Evolutionary conservation across 2,888 invertebrate genomes (phyloP), one percentile per base, ranked within the genome.

Genomic region (Dione juno): DNA sequence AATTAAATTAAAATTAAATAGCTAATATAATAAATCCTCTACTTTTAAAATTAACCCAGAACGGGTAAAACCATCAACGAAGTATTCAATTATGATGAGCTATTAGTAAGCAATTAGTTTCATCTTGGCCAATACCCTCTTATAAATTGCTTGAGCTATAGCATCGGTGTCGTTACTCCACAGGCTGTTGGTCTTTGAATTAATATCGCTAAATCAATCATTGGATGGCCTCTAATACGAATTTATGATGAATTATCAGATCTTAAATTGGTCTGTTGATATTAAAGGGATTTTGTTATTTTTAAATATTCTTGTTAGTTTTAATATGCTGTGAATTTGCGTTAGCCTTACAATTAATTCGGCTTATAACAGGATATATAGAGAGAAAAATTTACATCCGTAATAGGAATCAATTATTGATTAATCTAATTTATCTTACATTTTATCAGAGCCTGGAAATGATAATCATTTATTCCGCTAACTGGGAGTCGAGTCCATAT

Each of bases 41-140:
- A 3, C 16, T 37, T 40, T 21, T 28, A 43, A 45, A 61, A 28
- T 61, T 28, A 13, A 43, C n/a, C 28, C 43, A 19, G 41, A 14
- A 7, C 41, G 21, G 16, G 58, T 10, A 43, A 45, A n/a, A 52
- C 50, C 64, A 19, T 50, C 19, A 40, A 50, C 37, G 16, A 40
- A 52, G 35, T 61, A 52, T 43, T 52, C 50, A 19, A 61, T 35
- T n/a, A 61, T 21, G 21, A 58, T n/a, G 19, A 28, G 67, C 53
- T 50, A 71, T 71, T 71, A 68, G 67, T 50, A 68, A 54, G 71
- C 67, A 45, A 71, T 71, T 67, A 71, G 58, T 58, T 59, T 37
- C 64, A 59, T 37, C 43, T 50, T 43, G 19, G 53, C 53, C 53
- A 65, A 57, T 59, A 53, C 52, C 50, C 28, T 53, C 67, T 64